These are phyloP conservation scores for Onychomys leucogaster DNA, from an alignment of 2,797 vertebrate genomes.

Conservation along the genomic window DNA sequence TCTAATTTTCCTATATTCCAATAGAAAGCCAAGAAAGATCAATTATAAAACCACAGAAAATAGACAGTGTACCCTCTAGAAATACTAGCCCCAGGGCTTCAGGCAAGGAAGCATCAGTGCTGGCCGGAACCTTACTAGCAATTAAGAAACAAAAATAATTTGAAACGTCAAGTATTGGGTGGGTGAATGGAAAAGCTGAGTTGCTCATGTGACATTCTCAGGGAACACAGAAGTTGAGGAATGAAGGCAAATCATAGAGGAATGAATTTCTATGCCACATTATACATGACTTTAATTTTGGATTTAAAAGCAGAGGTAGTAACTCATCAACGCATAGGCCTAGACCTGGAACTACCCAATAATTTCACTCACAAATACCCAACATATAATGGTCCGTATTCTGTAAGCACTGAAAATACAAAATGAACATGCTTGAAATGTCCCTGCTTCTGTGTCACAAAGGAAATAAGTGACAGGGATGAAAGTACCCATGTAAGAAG, in stretches of 20 bases:
- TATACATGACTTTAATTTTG: background rate
- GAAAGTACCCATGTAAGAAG: background rate
- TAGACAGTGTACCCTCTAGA: constrained; percentile 43
- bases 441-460: background rate
- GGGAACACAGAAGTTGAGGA: background rate
- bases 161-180: background rate
- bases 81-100: constrained; percentile 42
- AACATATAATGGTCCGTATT: background rate
- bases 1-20: constrained; percentile 77
- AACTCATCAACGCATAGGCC: background rate
- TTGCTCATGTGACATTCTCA: background rate
- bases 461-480: background rate
- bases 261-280: background rate
- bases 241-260: background rate
- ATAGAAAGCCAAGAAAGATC: constrained; percentile 73
- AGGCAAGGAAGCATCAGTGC: background rate
- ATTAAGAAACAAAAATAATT: background rate
- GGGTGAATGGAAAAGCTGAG: background rate
- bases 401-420: background rate
- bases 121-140: background rate
- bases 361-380: background rate
- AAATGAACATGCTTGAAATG: background rate
- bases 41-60: constrained; percentile 78
- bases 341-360: background rate
- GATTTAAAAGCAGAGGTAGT: background rate